Evolutionary conservation across 2,888 invertebrate species (phyloP).

Genomic region (Dermolepida albohirtum): DNA sequence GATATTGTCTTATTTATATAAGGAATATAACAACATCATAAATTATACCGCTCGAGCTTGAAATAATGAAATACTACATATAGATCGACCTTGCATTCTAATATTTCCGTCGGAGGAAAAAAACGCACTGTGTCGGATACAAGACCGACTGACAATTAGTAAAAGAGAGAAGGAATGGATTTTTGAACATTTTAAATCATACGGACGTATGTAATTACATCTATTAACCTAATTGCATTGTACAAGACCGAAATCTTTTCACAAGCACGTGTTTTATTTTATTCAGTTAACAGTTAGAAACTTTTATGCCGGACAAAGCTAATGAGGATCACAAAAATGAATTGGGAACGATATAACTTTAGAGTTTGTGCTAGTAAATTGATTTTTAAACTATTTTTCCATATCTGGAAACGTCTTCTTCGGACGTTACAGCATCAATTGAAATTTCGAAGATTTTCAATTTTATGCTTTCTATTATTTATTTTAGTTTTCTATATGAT

Average conservation of each 20-base stretch:
- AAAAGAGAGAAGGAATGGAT: not conserved
- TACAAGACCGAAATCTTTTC: constrained; percentile 3
- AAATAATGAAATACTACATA: constrained; percentile 12
- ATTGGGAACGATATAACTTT: too few species aligned
- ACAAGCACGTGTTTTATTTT: constrained; percentile 3
- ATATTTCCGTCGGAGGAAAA: constrained; percentile 34
- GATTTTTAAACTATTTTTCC: too few species aligned
- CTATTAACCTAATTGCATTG: constrained; percentile 14
- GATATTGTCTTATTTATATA: constrained; percentile 20
- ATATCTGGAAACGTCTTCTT: too few species aligned
- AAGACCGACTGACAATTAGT: not conserved
- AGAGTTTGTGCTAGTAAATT: too few species aligned
- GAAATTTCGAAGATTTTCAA: too few species aligned
- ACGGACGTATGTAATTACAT: not conserved
- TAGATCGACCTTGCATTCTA: constrained; percentile 45
- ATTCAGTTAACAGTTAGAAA: not conserved
- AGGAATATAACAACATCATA: constrained; percentile 26
- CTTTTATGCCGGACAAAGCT: too few species aligned
- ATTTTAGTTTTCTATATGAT: too few species aligned
- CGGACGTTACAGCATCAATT: too few species aligned
- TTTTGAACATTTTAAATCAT: not conserved
- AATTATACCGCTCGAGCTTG: constrained; percentile 23
- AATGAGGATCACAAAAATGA: too few species aligned
- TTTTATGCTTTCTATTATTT: too few species aligned
- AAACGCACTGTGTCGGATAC: not conserved